Conservation (phyloP, 2,797 vertebrate species). For the Peromyscus melanophrys region DNA sequence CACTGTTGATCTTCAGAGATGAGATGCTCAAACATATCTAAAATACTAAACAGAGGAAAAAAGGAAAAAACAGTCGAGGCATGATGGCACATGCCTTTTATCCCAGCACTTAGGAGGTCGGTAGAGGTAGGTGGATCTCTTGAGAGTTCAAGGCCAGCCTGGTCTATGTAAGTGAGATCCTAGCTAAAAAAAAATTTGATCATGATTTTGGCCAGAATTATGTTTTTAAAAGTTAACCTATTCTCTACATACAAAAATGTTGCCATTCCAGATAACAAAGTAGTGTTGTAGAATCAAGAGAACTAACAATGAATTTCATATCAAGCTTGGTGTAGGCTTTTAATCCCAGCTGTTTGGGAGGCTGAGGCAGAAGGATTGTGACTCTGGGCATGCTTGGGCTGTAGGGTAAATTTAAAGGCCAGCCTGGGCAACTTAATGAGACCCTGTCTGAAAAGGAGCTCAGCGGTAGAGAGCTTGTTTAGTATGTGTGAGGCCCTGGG, state of each 20-base stretch:
- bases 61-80: neutral
- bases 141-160: neutral
- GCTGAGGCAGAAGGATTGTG: neutral
- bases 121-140: neutral
- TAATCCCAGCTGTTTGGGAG: neutral
- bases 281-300: neutral
- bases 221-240: neutral
- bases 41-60: neutral
- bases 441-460: no score
- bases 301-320: neutral
- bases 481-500: neutral
- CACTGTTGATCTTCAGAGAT: neutral
- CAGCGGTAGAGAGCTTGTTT: neutral
- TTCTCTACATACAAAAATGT: conserved; percentile 2
- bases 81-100: neutral
- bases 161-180: neutral
- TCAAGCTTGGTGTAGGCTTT: neutral
- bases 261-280: neutral
- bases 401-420: neutral
- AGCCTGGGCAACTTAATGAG: neutral
- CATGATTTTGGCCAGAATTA: neutral
- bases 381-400: neutral
- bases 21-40: neutral
- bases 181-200: neutral
- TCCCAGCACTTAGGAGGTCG: neutral